Conservation (phyloP, 53 echinoderm and acorn worm species). For the Holothuria leucospilota region DNA sequence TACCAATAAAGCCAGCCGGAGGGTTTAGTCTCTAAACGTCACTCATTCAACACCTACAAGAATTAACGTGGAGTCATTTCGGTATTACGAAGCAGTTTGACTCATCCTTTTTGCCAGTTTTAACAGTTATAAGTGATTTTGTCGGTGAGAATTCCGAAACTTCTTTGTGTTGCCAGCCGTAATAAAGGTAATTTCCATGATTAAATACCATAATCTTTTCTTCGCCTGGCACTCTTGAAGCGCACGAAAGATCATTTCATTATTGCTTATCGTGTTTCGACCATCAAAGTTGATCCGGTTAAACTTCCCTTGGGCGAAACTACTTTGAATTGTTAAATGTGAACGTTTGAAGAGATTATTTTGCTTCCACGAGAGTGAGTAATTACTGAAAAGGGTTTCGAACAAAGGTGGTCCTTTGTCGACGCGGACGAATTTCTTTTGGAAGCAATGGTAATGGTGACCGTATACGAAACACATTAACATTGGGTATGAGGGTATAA, state of each 20-base stretch:
- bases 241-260: slow-evolving; percentile 25
- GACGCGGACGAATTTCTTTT: background rate
- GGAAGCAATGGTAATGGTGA: background rate
- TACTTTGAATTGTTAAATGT: background rate
- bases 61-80: too few species aligned
- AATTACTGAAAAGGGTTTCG: background rate
- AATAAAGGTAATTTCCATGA: background rate
- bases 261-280: slow-evolving; percentile 25
- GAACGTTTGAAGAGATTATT: background rate
- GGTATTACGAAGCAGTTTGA: too few species aligned
- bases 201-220: background rate
- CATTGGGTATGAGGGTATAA: too few species aligned
- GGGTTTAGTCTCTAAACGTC: too few species aligned
- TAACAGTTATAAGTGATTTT: too few species aligned
- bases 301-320: slow-evolving; percentile 13
- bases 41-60: too few species aligned
- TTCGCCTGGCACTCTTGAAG: background rate
- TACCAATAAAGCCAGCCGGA: too few species aligned
- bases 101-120: too few species aligned
- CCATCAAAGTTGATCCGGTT: slow-evolving; percentile 17
- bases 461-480: background rate
- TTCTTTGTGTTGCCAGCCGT: too few species aligned
- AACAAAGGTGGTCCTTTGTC: background rate
- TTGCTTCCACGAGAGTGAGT: background rate
- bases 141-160: too few species aligned